A percentile compares a stretch with the other conserved stretches of the same genome.
These are phyloP conservation scores for Selenia dentaria DNA, from an alignment of 2,888 invertebrate species.

Conservation along the genomic window DNA sequence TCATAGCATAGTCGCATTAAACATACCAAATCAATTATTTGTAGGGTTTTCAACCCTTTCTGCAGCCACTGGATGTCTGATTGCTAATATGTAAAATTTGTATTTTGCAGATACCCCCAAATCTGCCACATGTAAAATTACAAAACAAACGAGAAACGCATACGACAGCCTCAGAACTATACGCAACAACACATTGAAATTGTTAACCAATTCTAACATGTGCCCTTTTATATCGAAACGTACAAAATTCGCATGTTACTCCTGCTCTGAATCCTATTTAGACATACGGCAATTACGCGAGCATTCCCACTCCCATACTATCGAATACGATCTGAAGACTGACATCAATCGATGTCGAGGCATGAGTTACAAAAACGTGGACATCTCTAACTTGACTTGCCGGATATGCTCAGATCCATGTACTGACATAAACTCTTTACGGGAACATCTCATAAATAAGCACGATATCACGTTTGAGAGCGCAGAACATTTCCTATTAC, in stretches of 20 bases:
- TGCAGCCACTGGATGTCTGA: too few species aligned
- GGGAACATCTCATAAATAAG: conserved; percentile 42
- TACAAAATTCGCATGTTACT: conserved; percentile 53
- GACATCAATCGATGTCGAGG: conserved; percentile 35
- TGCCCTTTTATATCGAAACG: conserved; percentile 54
- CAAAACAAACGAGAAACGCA: background rate
- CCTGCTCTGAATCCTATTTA: conserved; percentile 46
- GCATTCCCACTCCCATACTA: conserved; percentile 42
- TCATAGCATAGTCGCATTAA: too few species aligned
- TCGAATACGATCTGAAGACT: conserved; percentile 34
- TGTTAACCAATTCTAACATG: conserved; percentile 57
- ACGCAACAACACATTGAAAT: conserved; percentile 47
- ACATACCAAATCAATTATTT: too few species aligned
- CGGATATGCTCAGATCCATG: conserved; percentile 42
- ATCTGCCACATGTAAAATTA: too few species aligned
- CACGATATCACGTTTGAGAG: conserved; percentile 43
- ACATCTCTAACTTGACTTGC: conserved; percentile 54
- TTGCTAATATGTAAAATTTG: too few species aligned
- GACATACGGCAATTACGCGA: conserved; percentile 44
- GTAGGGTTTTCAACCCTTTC: too few species aligned
- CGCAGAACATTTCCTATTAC: conserved; percentile 46
- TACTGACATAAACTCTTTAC: conserved; percentile 38
- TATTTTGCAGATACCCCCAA: too few species aligned
- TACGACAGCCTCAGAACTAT: background rate
- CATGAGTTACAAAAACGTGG: conserved; percentile 48